Base-by-base conservation (phyloP, 2,888 invertebrate genomes). In the Caenorhabditis macrosperma region DNA sequence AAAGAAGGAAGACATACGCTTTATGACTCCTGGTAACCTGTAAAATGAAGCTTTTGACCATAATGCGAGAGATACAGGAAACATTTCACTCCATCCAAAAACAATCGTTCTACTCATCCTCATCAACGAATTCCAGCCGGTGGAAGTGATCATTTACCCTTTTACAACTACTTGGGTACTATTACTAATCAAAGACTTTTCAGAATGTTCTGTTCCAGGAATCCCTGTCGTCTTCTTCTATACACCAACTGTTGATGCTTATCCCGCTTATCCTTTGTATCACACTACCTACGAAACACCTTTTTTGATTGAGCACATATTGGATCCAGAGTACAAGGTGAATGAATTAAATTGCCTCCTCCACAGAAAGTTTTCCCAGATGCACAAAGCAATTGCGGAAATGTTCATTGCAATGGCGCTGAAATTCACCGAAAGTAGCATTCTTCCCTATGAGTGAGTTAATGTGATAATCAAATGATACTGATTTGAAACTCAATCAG, bases 141-240 rank as follows among this genome's bases (percentile, higher is more conserved):
- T n/a, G 92, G 92, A 10, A 91, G 91, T 82, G 92, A 92, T 85
- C 92, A 91, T 82, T 89, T 90, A 12, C 86, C 91, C 3, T 92
- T 92, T 81, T 86, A 91, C 30, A 89, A 90, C 46, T 88, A 87
- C 59, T 79, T 72, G 35, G 81, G 92, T 12, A 86, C 0, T 22
- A 17, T 22, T n/a, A 28, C 10, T 30, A 4, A 35, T 7, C 22
- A 20, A 30, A 38, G 30, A 17, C 33, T 15, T n/a, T 92, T 10
- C 30, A 33, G 22, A 30, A 15, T 9, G 10, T n/a, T n/a, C n/a
- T n/a, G n/a, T n/a, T n/a, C 38, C 52, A 78, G 81, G 81, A 22
- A 63, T 72, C 26, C 91, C 92, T 0, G 88, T 90, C 46, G 87
- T 91, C 33, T 92, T 92, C 81, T 83, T 92, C 54, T 59, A 72